Base-by-base conservation (phyloP, 1,140 invertebrate genomes). In the Habropoda laboriosa region DNA sequence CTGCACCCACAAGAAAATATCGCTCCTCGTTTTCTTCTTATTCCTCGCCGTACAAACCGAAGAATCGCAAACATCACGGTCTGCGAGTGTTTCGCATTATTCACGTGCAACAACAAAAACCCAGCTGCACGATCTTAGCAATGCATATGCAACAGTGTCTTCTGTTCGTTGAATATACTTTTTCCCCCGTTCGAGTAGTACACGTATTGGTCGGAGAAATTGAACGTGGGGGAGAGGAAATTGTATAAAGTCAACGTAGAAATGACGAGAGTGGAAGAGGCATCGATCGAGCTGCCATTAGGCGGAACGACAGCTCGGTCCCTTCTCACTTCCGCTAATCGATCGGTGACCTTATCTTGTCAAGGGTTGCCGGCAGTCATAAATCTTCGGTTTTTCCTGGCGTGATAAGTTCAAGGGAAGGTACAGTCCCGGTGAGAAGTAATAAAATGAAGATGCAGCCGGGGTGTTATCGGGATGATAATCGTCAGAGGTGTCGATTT, bases 291-390 rank as follows among this genome's bases (percentile, higher is more conserved):
- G 64, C 49, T 67, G 60, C 64, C 81, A 83, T 84, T 84, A 84
- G 61, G n/a, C 60, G n/a, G 45, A 72, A 64, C 75, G 80, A 79
- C 74, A 75, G 51, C 57, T 68, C 68, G 42, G 21, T 53, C 80
- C 49, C 51, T 75, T 72, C 61, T 64, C 68, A 71, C 74, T 83
- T 75, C 71, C 81, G 81, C 51, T 84, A 84, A 84, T 83, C 82
- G 77, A 85, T 85, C 58, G 51, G 53, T 83, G 81, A 85, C 83
- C 83, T 85, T 85, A 83, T 83, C 83, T 80, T 80, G 77, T 83
- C 83, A 75, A 80, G 81, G 78, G 72, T 85, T 83, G 83, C 77
- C 71, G 72, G 13, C 49, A 64, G 40, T 40, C 81, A 83, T 85
- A 85, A 83, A 85, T 85, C 83, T 85, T 80, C 66, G 38, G 24